phyloP scores from a whole-genome alignment of 1,140 invertebrate genomes.

The Tetramorium simillimum region DNA sequence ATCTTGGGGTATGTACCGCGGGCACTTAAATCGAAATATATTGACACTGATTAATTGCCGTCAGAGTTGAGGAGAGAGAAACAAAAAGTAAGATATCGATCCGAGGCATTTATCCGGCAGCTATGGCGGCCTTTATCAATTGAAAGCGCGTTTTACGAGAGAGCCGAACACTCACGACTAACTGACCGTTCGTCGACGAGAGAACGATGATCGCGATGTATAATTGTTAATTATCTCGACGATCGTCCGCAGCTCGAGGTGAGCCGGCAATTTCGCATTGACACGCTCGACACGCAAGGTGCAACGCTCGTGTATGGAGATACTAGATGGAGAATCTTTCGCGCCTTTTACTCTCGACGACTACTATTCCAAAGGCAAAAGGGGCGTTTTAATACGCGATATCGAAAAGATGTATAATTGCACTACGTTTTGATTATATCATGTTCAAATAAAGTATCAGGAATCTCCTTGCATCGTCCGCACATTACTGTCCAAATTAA shows the following conservation, averaged over 20 bases:
- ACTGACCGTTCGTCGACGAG: background rate
- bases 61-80: background rate
- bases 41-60: constrained; percentile 55
- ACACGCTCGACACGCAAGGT: constrained; percentile 56
- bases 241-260: constrained; percentile 36
- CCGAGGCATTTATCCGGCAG: background rate
- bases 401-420: constrained; percentile 3
- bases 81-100: constrained; percentile 24
- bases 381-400: background rate
- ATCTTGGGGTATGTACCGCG: background rate
- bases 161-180: constrained; percentile 47
- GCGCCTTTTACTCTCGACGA: constrained; percentile 17
- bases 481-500: background rate
- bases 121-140: constrained; percentile 34
- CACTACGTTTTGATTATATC: background rate
- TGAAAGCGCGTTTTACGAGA: constrained; percentile 50
- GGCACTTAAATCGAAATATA: constrained; percentile 40
- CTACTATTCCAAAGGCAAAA: background rate
- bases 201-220: constrained; percentile 32
- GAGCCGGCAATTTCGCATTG: constrained; percentile 51
- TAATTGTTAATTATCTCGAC: constrained; percentile 67
- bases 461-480: background rate
- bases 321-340: background rate
- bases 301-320: background rate
- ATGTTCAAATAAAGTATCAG: background rate